phyloP scores from a whole-genome alignment of 1,140 invertebrate species.

The Saccostrea echinata region DNA sequence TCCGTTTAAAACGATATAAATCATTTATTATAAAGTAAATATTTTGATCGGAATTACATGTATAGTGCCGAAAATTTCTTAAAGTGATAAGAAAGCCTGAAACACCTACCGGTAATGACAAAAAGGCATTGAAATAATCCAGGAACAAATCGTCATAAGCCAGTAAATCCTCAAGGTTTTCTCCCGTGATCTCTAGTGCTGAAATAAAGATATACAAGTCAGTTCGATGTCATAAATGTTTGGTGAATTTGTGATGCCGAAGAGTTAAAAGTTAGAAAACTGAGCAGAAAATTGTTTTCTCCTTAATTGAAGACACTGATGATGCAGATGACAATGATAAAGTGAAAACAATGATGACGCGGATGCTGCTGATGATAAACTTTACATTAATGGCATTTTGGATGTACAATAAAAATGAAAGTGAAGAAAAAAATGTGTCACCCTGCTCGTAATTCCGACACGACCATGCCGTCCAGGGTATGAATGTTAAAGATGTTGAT shows the following conservation, averaged over 20 bases:
- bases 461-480: constrained; percentile 43
- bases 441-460: constrained; percentile 37
- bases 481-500: neutral
- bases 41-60: too few relatives aligned
- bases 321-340: too few relatives aligned
- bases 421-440: neutral
- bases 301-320: too few relatives aligned
- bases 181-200: constrained; percentile 77
- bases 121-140: constrained; percentile 80
- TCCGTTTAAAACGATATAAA: too few relatives aligned
- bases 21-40: too few relatives aligned
- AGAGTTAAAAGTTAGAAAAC: too few relatives aligned
- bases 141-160: constrained; percentile 80
- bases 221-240: too few relatives aligned
- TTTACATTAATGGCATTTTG: neutral
- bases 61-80: neutral
- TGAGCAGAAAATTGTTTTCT: too few relatives aligned
- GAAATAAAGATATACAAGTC: constrained; percentile 59
- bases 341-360: too few relatives aligned
- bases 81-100: neutral
- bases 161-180: constrained; percentile 79
- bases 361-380: too few relatives aligned
- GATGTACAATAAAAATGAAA: neutral
- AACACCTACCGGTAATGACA: constrained; percentile 76
- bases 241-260: too few relatives aligned